Base-by-base conservation (phyloP, 2,113 vertebrate genomes). In the Microcebus ravelobensis region DNA sequence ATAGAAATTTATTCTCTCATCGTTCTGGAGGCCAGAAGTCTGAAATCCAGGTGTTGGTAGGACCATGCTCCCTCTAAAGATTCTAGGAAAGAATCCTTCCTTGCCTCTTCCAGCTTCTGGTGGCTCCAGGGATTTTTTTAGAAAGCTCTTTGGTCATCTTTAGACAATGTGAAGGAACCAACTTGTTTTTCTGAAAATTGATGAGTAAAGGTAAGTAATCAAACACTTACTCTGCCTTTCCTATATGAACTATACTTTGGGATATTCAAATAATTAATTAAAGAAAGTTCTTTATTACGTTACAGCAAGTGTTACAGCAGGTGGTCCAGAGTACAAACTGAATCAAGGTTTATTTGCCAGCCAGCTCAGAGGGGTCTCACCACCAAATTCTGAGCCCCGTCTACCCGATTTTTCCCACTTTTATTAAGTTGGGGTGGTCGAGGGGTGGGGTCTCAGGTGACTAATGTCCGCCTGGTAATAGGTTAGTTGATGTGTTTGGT, bases 241-340 rank as follows among this genome's bases (percentile, higher is more conserved):
- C 15, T 65, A 25, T 68, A 55, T 87, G 61, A 48, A 87, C n/a
- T 50, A 5, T 85, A 83, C 67, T 50, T 87, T 31, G 67, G 48
- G 25, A 21, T 76, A 90, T 90, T 83, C 50, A 96, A 94, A 94
- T 29, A 80, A 29, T 76, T 88, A 83, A 95, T 25, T 61, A 92
- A 52, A 80, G 70, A 91, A 91, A 92, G 20, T 67, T 76, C 20
- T 80, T 89, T 87, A 52, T 52, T 52, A 52, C 4, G 50, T 52
- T 52, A 52, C 50, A 52, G 50, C 50, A 52, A 52, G 50, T 52
- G 50, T 52, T 14, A 52, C 50, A 52, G 50, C 50, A 13, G 50
- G 13, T 52, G 50, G 50, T 14, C 13, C 50, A 4, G 50, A 52
- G 50, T 13, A 52, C 50, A 52, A 52, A 52, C 50, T 3, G 50